Base-by-base conservation (phyloP, 2,113 vertebrate species). In the Calyptommatus sinebrachiatus region DNA sequence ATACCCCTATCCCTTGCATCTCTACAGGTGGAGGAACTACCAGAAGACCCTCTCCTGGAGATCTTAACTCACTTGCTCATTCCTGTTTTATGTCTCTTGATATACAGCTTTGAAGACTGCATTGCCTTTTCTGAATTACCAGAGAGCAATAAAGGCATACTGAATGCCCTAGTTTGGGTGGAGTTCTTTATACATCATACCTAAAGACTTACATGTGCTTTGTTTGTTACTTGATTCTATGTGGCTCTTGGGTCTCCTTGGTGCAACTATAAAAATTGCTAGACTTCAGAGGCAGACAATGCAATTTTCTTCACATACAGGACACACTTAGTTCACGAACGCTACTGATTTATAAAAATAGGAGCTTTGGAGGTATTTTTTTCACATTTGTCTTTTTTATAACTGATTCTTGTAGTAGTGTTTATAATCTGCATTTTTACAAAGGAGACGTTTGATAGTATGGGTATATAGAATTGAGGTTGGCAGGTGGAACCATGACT, bases 341-440 rank as follows among this genome's bases (percentile, higher is more conserved):
- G 83, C 76, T 10, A 83, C 84, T 81, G 61, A 68, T 77, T 78
- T 84, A 79, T 86, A 85, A 86, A 81, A 85, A 26, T 24, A 57
- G 65, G 26, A 31, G 60, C 31, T 28, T 4, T 50, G 1, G 20
- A 11, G 20, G 29, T 45, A 22, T n/a, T 6, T 81, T 57, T 57
- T 18, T 50, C 53, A 57, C 53, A 18, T 16, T 57, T 57, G 12
- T 57, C 53, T 57, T 63, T 45, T 10, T n/a, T 78, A 50, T 41
- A 71, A 41, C 21, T 61, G 28, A 20, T 4, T 9, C 20, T 0
- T 24, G 18, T 26, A 31, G 21, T 11, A 53, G 48, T 11, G 5
- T 77, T 22, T 66, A 16, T 20, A 10, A 65, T 31, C 65, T 57
- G 48, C 9, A 45, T 67, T 35, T 67, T 68, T 61, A 16, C 2